Evolutionary conservation across 2,113 vertebrate genomes (phyloP), one percentile per base, ranked within the genome.

Genomic region (Ariopsis seemanni): DNA sequence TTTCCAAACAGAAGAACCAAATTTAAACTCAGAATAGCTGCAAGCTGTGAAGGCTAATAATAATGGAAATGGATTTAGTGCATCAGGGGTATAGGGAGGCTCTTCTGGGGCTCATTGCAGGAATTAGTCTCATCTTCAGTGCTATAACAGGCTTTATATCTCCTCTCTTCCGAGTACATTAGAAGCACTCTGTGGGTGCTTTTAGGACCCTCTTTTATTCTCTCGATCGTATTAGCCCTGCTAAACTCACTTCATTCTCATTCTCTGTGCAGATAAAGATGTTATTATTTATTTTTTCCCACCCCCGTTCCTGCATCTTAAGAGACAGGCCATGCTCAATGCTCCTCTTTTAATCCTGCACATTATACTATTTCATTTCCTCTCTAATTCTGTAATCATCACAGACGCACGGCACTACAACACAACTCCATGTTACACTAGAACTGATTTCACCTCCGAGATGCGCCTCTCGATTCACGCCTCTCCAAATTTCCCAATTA

Each of bases 281-380:
- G 30, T 58, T 78, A 27, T 83, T 83, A 82, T 82, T 82, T 50
- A 82, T 82, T 53, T 83, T 90, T 22, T n/a, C 48, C n/a, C 84
- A 91, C 88, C 71, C 67, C 42, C 75, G 88, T 88, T 88, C 90
- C 87, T 57, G 79, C 85, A 87, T 91, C 88, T 88, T 65, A 86
- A 63, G 57, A 84, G 82, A 89, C 72, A 84, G 89, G 85, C 74
- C 69, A 71, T 71, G 77, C 63, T 85, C 57, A 82, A 78, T 82
- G 85, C 90, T 86, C 88, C 83, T 84, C 77, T 85, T 94, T 93
- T 92, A 93, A 93, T 94, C 65, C 92, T 93, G 10, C 42, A 88
- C 82, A 77, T 89, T 88, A 90, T 82, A 79, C 90, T 88, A 90
- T 93, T 94, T 93, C 85, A 93, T 94, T 94, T 94, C 91, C 92